These are phyloP conservation scores for Ichneumoninae sp. DNA, from an alignment of 2,888 invertebrate genomes.

Conservation along the genomic window DNA sequence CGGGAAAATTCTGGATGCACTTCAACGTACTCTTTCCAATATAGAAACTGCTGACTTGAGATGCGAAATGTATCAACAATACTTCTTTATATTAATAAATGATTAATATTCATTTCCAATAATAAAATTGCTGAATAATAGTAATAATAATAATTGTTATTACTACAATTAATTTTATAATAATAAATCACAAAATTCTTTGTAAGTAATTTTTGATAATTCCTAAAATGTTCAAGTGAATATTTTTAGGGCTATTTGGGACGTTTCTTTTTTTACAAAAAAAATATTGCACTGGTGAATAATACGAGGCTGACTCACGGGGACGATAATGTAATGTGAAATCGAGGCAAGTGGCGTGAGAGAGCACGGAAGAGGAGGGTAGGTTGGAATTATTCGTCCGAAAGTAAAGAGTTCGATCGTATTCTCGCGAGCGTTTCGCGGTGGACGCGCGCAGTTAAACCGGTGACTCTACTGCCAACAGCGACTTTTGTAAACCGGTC, in stretches of 20 bases:
- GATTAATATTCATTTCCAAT: too few relatives aligned
- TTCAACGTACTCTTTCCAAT: background rate
- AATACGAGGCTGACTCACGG: slow-evolving; percentile 49
- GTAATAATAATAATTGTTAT: too few relatives aligned
- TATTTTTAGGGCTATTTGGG: background rate
- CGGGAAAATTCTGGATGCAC: background rate
- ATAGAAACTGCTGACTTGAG: background rate
- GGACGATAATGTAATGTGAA: slow-evolving; percentile 29
- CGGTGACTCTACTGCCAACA: slow-evolving; percentile 10
- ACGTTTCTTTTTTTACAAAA: background rate
- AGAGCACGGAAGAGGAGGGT: slow-evolving; percentile 30
- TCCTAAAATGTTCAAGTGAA: background rate
- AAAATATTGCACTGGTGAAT: background rate
- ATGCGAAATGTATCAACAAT: background rate
- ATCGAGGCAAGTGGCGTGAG: slow-evolving; percentile 41
- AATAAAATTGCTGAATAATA: too few relatives aligned
- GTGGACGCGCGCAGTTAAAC: slow-evolving; percentile 11
- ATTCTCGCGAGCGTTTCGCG: slow-evolving; percentile 3
- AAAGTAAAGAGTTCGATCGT: slow-evolving; percentile 39
- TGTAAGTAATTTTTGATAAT: background rate
- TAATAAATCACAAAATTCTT: background rate
- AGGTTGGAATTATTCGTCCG: slow-evolving; percentile 48
- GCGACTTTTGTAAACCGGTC: slow-evolving; percentile 24
- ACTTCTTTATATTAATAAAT: too few relatives aligned
- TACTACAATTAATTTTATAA: too few relatives aligned